Evolutionary conservation across 2,113 vertebrate genomes (phyloP).

Genomic region (Apistogramma diplotaenia): DNA sequence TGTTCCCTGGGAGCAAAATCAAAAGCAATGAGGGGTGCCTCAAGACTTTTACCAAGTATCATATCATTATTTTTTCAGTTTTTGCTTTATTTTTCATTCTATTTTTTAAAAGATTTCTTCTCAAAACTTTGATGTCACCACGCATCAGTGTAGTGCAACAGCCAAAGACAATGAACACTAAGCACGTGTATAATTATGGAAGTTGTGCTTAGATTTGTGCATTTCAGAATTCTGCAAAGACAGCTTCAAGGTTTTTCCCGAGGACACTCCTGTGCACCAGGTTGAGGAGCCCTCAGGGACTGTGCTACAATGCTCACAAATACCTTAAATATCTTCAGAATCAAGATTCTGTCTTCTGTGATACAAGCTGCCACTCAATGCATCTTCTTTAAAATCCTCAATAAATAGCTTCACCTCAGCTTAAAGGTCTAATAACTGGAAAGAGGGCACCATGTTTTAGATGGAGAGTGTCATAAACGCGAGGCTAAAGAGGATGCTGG

Average conservation of each 20-base stretch:
- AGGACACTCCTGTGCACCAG: not conserved
- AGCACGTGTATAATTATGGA: not conserved
- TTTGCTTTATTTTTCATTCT: not conserved
- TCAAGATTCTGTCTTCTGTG: not conserved
- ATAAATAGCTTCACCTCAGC: not conserved
- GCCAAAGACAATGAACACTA: not conserved
- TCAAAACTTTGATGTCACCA: not conserved
- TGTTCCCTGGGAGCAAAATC: too few relatives aligned
- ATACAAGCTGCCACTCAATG: not conserved
- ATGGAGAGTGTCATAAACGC: not conserved
- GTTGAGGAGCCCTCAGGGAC: not conserved
- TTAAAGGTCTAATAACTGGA: not conserved
- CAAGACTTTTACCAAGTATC: too few relatives aligned
- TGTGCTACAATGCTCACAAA: not conserved
- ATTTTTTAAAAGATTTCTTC: not conserved
- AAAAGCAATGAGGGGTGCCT: too few relatives aligned
- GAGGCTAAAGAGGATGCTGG: not conserved
- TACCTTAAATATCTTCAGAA: not conserved
- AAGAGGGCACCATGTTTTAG: not conserved
- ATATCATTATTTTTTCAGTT: not conserved
- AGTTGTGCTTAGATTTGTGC: not conserved
- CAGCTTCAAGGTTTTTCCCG: not conserved
- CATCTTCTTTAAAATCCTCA: not conserved
- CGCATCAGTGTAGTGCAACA: not conserved
- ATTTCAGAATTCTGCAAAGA: slow-evolving; percentile 2